phyloP scores from a whole-genome alignment of 1,140 invertebrate species.

The Carposina sasakii region DNA sequence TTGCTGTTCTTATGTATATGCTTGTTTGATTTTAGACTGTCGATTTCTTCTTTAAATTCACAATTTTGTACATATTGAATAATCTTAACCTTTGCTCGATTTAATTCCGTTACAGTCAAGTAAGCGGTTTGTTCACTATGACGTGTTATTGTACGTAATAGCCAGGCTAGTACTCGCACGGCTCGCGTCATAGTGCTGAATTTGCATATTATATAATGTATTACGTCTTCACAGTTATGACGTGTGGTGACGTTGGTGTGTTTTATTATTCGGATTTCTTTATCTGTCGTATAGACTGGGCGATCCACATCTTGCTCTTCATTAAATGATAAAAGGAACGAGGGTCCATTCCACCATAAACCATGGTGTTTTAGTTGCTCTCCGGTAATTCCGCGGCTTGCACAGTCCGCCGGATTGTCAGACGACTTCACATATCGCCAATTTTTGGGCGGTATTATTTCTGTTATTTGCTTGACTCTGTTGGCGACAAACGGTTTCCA shows the following conservation, averaged over 20 bases:
- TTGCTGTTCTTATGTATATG: constrained; percentile 6
- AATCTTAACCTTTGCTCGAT: constrained; percentile 3
- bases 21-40: background rate
- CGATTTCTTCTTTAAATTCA: constrained; percentile 11
- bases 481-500: background rate
- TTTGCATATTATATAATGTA: constrained; percentile 4
- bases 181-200: constrained; percentile 8
- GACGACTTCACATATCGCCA: background rate
- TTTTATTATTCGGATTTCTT: no score
- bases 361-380: background rate
- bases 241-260: constrained; percentile 2
- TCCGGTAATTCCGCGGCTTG: background rate
- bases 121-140: background rate
- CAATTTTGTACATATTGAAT: constrained; percentile 12
- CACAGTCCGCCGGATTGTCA: background rate
- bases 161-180: constrained; percentile 10
- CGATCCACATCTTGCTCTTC: no score
- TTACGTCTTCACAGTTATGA: constrained; percentile 8
- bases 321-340: no score
- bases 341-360: background rate
- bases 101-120: constrained; percentile 6
- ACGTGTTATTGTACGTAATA: constrained; percentile 11
- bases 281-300: no score
- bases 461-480: background rate
- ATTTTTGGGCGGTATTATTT: background rate